These are phyloP conservation scores for Caerostris extrusa DNA, from an alignment of 1,140 invertebrate genomes.

Conservation along the genomic window DNA sequence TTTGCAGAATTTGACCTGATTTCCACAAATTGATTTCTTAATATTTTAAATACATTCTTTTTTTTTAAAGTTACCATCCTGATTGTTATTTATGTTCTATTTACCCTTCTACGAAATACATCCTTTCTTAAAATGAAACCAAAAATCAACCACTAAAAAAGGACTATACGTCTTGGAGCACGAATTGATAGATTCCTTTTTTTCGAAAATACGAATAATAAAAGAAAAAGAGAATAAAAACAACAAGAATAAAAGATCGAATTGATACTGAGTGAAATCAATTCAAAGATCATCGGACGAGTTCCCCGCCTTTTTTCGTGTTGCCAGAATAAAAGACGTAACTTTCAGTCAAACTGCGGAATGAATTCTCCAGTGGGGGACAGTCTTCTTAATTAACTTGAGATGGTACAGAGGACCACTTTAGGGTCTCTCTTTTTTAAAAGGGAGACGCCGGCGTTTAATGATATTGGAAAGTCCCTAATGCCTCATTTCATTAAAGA, in stretches of 20 bases:
- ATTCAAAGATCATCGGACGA: conserved; percentile 33
- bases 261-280: conserved; percentile 52
- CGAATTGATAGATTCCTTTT: neutral
- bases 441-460: conserved; percentile 13
- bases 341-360: conserved; percentile 61
- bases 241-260: neutral
- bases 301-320: conserved; percentile 72
- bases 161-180: neutral
- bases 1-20: too few relatives aligned
- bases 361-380: conserved; percentile 39
- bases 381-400: conserved; percentile 71
- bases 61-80: neutral
- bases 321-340: conserved; percentile 70
- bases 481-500: conserved; percentile 60
- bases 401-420: conserved; percentile 60
- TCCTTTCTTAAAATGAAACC: neutral
- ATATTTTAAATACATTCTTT: too few relatives aligned
- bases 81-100: neutral
- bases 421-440: conserved; percentile 18
- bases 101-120: neutral
- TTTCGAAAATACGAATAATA: neutral
- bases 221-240: neutral
- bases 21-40: too few relatives aligned
- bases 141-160: neutral
- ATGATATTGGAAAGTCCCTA: conserved; percentile 65